phyloP scores from a whole-genome alignment of 2,113 vertebrate species.

The Coryphaenoides rupestris region DNA sequence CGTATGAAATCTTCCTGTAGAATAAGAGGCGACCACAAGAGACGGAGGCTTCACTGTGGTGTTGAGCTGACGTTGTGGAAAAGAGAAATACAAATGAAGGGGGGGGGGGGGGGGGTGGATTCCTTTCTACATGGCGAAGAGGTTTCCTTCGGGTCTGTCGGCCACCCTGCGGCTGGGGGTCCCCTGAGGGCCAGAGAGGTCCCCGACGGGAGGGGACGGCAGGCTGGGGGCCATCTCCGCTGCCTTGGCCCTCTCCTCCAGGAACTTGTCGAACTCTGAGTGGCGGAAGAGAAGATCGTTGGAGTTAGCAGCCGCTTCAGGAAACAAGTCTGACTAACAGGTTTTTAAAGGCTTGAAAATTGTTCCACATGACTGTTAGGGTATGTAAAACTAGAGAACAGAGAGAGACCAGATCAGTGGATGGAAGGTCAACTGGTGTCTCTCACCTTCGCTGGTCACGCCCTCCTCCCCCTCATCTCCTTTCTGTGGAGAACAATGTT shows the following conservation, averaged over 20 bases:
- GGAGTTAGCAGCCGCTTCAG: no score
- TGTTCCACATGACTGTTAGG: no score
- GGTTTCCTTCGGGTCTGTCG: constrained; percentile 80
- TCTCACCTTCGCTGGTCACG: constrained; percentile 94
- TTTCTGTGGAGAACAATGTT: constrained; percentile 69
- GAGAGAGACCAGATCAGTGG: no score
- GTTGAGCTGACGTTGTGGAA: constrained; percentile 6
- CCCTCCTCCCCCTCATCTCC: constrained; percentile 93
- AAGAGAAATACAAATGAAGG: neutral
- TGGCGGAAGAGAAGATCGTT: constrained; percentile 8
- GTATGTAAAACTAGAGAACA: no score
- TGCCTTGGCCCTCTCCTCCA: constrained; percentile 96
- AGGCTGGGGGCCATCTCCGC: constrained; percentile 86
- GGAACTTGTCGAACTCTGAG: constrained; percentile 95
- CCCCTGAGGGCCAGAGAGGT: constrained; percentile 67
- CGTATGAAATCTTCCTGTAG: constrained; percentile 24
- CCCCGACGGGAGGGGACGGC: constrained; percentile 79
- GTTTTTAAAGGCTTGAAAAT: no score
- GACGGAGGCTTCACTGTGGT: constrained; percentile 7
- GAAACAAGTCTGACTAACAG: no score
- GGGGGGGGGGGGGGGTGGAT: constrained; percentile 23
- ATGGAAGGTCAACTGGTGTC: neutral
- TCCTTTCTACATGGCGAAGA: constrained; percentile 84
- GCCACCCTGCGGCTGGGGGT: constrained; percentile 79
- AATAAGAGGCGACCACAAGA: constrained; percentile 7